Percentiles rank a stretch among this genome's conserved stretches.
Evolutionary conservation across 1,140 invertebrate species (phyloP).

Genomic region (Zophobas morio): DNA sequence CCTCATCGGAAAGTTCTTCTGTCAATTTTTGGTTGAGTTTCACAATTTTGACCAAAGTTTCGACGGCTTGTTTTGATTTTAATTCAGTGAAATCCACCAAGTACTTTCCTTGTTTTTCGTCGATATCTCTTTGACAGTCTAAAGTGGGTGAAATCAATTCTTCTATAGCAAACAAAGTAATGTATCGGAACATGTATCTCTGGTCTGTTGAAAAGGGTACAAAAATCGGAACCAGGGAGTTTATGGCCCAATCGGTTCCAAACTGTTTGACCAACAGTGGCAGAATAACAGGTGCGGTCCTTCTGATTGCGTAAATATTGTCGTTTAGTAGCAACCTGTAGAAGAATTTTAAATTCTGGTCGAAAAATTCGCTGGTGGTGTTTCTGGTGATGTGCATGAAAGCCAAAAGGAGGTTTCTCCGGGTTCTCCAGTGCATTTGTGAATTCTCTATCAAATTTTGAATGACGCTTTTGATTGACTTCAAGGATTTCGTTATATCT

Average conservation of each 20-base stretch:
- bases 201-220: constrained; percentile 55
- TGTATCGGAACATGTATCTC: constrained; percentile 60
- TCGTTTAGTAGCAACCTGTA: constrained; percentile 62
- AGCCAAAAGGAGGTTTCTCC: constrained; percentile 59
- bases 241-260: constrained; percentile 60
- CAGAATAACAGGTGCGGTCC: constrained; percentile 60
- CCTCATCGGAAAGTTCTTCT: constrained; percentile 50
- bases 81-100: constrained; percentile 51
- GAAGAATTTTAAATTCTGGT: constrained; percentile 59
- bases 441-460: constrained; percentile 57
- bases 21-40: constrained; percentile 52
- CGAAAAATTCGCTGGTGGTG: constrained; percentile 60
- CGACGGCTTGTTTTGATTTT: constrained; percentile 14
- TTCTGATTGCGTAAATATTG: constrained; percentile 60
- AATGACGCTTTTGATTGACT: constrained; percentile 56
- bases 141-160: constrained; percentile 61
- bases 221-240: constrained; percentile 57
- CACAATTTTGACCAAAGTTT: constrained; percentile 50
- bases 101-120: constrained; percentile 30
- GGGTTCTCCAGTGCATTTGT: constrained; percentile 60
- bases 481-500: constrained; percentile 53
- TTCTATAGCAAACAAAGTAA: constrained; percentile 61
- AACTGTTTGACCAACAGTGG: constrained; percentile 62
- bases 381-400: constrained; percentile 61
- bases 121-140: constrained; percentile 14